Conservation (phyloP, 2,888 invertebrate genomes). For the Ectemnius lituratus region DNA sequence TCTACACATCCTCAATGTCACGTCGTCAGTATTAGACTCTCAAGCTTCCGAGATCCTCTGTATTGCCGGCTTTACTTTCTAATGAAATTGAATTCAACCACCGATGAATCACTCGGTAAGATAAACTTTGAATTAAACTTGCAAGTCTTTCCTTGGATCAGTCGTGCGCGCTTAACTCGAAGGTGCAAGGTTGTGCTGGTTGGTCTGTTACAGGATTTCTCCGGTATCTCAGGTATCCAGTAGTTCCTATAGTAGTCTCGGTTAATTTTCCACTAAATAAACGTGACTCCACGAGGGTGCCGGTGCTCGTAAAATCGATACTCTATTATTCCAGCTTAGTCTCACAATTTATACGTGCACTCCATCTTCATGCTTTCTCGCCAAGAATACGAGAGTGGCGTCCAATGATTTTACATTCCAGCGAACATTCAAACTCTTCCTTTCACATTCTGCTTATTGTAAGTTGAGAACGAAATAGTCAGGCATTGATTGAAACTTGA, state of each 20-base stretch:
- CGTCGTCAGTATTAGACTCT: not conserved
- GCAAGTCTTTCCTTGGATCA: not conserved
- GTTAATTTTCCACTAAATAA: slow-evolving; percentile 70
- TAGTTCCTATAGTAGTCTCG: slow-evolving; percentile 39
- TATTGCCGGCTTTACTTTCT: not conserved
- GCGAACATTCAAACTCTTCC: slow-evolving; percentile 31
- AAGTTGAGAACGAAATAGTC: not conserved
- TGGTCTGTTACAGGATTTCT: slow-evolving; percentile 1
- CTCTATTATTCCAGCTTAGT: slow-evolving; percentile 72
- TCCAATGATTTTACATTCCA: slow-evolving; percentile 14
- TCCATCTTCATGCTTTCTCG: slow-evolving; percentile 54
- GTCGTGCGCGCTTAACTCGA: not conserved
- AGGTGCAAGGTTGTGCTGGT: not conserved
- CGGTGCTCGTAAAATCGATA: slow-evolving; percentile 65
- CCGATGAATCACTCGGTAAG: not conserved
- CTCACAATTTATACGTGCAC: slow-evolving; percentile 67
- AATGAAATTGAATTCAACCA: not conserved
- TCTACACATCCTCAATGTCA: not conserved
- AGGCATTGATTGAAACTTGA: not conserved
- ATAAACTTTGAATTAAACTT: not conserved
- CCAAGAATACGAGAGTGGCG: not conserved
- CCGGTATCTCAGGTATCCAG: not conserved
- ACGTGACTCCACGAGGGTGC: slow-evolving; percentile 26
- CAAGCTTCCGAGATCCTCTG: not conserved
- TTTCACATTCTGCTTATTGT: slow-evolving; percentile 22